Evolutionary conservation across 2,797 vertebrate genomes (phyloP), one percentile per base, ranked within the genome.

Genomic region (Clarias pachynema): DNA sequence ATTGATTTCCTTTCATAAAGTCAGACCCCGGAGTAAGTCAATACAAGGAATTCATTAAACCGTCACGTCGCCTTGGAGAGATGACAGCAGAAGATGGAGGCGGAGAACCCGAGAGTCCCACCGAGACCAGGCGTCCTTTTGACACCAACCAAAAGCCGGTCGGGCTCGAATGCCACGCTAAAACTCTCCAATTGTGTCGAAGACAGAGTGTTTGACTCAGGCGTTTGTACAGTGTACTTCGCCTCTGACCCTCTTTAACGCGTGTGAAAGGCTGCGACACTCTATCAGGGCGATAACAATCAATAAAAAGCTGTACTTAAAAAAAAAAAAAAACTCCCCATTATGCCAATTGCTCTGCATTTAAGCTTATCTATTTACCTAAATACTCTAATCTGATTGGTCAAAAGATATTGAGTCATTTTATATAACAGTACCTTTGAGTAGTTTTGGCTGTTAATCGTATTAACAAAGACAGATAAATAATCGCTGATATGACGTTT

Each of bases 11-110:
- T 83, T 90, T 89, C 87, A 89, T 88, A 83, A 89, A 88, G 77
- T 87, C 81, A 77, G 84, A 88, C 79, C 84, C 84, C 81, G 79
- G 83, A 77, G 81, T 83, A 86, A 87, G 87, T 91, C 89, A 91
- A 90, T 91, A 88, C 40, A 86, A 83, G 86, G 85, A 89, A 88
- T 92, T 91, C 88, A 90, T 90, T 89, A 91, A 87, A 49, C 84
- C 84, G 66, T 87, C 78, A 84, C 86, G 77, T 90, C 72, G 83
- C 83, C 88, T 88, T 65, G 77, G 68, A 85, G 87, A 75, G 75
- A 86, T 74, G 84, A 86, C 84, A 86, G 84, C 65, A 77, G 66
- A 86, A 73, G 82, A 81, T 40, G 60, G 68, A 86, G 77, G 68
- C n/a, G 20, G 81, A 75, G 44, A 87, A 86, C 78, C 37, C 26